These are phyloP conservation scores for Chrosomus eos DNA, from an alignment of 2,797 vertebrate genomes.

Conservation along the genomic window DNA sequence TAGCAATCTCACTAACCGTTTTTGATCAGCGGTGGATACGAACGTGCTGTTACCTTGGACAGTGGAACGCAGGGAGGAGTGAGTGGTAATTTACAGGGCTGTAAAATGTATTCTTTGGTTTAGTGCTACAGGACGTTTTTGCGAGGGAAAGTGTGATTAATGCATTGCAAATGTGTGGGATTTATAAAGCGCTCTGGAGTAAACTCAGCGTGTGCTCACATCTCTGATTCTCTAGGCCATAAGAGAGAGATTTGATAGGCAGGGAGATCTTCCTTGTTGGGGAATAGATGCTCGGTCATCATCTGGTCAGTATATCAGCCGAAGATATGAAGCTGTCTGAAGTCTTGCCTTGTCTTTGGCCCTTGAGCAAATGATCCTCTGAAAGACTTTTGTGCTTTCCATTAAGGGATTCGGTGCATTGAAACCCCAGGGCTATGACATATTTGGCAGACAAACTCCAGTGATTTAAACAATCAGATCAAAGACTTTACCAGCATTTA, in stretches of 20 bases:
- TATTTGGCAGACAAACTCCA: conserved; percentile 19
- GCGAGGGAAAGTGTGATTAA: conserved; percentile 54
- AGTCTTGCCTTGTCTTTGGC: conserved; percentile 24
- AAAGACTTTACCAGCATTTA: conserved; percentile 9
- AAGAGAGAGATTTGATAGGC: neutral
- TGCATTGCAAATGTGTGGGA: conserved; percentile 47
- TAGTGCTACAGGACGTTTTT: conserved; percentile 47
- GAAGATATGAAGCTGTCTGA: conserved; percentile 27
- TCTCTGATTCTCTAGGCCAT: conserved; percentile 31
- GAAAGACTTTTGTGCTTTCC: conserved; percentile 33
- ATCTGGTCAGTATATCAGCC: conserved; percentile 33
- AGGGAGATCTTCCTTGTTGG: conserved; percentile 27
- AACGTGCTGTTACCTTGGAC: conserved; percentile 14
- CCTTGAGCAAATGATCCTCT: conserved; percentile 10
- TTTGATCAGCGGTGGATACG: conserved; percentile 24
- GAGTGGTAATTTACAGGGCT: conserved; percentile 38
- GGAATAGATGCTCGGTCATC: conserved; percentile 20
- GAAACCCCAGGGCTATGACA: conserved; percentile 14
- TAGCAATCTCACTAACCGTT: conserved; percentile 10
- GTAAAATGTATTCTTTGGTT: conserved; percentile 54
- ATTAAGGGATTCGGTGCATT: conserved; percentile 20
- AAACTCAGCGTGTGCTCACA: conserved; percentile 25
- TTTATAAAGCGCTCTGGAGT: conserved; percentile 42
- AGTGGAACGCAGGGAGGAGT: conserved; percentile 4
- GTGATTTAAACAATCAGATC: conserved; percentile 39